Conservation (phyloP, 2,113 vertebrate species). For the Ellobius talpinus region DNA sequence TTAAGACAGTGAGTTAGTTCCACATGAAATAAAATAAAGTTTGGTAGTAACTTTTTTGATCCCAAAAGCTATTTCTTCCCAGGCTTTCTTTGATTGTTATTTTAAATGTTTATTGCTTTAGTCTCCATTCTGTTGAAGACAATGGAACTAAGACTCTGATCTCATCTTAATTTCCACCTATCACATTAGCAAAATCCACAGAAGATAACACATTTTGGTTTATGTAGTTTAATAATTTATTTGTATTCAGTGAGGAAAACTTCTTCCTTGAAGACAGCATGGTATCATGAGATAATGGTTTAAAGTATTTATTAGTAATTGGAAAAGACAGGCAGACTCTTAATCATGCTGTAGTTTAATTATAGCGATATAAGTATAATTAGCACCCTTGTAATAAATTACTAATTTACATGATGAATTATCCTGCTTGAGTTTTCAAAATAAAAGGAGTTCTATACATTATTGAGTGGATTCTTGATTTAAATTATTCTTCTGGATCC, state of each 20-base stretch:
- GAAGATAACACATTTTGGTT: constrained; percentile 38
- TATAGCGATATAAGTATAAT: constrained; percentile 71
- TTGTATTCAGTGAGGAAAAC: constrained; percentile 64
- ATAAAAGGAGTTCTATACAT: constrained; percentile 56
- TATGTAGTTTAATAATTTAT: constrained; percentile 51
- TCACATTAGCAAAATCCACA: background rate
- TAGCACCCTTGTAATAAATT: constrained; percentile 72
- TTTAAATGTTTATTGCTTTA: constrained; percentile 51
- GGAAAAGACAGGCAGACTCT: constrained; percentile 67
- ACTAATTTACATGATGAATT: constrained; percentile 74
- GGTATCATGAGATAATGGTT: constrained; percentile 73
- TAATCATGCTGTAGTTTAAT: constrained; percentile 75
- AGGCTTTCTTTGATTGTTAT: background rate
- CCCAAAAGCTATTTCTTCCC: constrained; percentile 12
- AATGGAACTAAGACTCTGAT: constrained; percentile 49
- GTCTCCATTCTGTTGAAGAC: constrained; percentile 31
- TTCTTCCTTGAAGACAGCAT: constrained; percentile 70
- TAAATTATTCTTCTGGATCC: constrained; percentile 47
- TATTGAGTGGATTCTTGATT: constrained; percentile 29
- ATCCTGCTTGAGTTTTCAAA: constrained; percentile 64
- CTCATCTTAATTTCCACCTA: constrained; percentile 12
- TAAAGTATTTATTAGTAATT: constrained; percentile 74
- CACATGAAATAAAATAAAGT: constrained; percentile 13
- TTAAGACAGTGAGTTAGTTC: background rate
- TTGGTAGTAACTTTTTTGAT: constrained; percentile 28